Base-by-base conservation (phyloP, 2,797 vertebrate species). In the Hapalemur alaotrensis region DNA sequence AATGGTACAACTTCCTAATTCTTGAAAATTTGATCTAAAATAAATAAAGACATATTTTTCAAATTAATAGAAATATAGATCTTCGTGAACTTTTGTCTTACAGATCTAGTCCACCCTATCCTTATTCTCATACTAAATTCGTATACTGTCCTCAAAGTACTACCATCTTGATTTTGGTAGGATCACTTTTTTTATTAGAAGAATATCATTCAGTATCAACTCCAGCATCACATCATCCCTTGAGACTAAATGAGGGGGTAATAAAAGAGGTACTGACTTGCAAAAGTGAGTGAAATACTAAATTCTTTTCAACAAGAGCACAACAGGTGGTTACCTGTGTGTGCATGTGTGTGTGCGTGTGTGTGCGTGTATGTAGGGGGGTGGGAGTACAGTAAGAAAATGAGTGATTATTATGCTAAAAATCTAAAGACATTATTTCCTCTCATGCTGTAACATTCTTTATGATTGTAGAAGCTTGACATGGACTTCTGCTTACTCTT, bases 401-500 rank as follows among this genome's bases (percentile, higher is more conserved):
- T 32, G 46, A 93, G 61, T 94, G 57, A 72, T 90, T 95, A 35
- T 87, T 82, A 67, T 2, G 75, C 69, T 88, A 90, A 89, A 95
- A 93, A 70, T 89, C 38, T 89, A 86, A 95, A 96, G 41, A 88
- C 57, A 61, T 86, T 91, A 89, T 78, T 92, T 88, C 32, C 48
- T 87, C 22, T 76, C 59, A 95, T 13, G 35, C 22, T 88, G 4
- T 67, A 91, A 78, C 48, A 95, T 28, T 93, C 14, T 70, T 94
- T 82, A 57, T 86, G 61, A 91, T 30, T 75, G 11, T 20, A 91
- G 87, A 96, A 82, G 63, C 52, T 83, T 85, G 84, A 75, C 93
- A 92, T 95, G 38, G 79, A 83, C 73, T 97, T 96, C 50, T 90
- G 94, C 75, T 91, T 95, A 96, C 54, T 83, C 81, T 59, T 94